These are phyloP conservation scores for Engraulis encrasicolus DNA, from an alignment of 2,113 vertebrate species.

Conservation along the genomic window DNA sequence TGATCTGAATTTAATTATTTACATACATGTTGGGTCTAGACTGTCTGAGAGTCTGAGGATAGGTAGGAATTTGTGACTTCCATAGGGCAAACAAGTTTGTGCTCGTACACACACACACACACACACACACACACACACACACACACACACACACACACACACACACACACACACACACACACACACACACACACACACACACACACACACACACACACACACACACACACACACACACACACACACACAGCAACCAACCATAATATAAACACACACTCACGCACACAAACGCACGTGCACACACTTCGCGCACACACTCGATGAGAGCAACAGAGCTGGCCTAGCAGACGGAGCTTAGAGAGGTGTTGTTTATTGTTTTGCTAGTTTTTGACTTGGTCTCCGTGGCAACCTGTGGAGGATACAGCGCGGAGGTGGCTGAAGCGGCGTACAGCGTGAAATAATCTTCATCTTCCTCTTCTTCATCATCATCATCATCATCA, in stretches of 20 bases:
- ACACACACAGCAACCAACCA: not conserved
- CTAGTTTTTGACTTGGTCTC: not conserved
- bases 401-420: not conserved
- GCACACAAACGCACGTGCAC: not conserved
- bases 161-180: not conserved
- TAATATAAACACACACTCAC: not conserved
- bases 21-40: not conserved
- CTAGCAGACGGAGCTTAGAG: not conserved
- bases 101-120: not conserved
- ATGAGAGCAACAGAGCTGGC: not conserved
- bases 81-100: not conserved
- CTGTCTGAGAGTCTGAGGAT: too few species aligned
- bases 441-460: not conserved
- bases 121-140: not conserved
- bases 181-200: not conserved
- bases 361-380: not conserved
- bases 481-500: too few species aligned
- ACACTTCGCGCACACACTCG: not conserved
- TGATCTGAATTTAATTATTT: not conserved
- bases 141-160: not conserved
- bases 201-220: not conserved
- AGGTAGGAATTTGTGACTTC: not conserved
- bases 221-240: not conserved
- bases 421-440: not conserved
- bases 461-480: not conserved